phyloP scores from a whole-genome alignment of 2,113 vertebrate genomes.

The Dissostichus mawsoni region DNA sequence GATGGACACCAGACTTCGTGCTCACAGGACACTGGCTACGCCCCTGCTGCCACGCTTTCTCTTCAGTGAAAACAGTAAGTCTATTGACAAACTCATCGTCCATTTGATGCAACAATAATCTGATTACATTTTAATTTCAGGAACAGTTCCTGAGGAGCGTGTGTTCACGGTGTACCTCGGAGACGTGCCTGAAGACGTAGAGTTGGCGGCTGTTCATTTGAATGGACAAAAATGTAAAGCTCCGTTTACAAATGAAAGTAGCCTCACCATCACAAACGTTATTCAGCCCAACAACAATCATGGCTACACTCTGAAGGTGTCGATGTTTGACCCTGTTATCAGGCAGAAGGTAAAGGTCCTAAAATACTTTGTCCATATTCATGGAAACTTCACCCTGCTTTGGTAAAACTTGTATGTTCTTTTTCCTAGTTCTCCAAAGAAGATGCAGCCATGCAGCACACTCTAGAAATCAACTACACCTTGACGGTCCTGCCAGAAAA shows the following conservation, averaged over 20 bases:
- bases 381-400: too few species aligned
- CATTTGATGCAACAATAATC: too few species aligned
- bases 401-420: too few species aligned
- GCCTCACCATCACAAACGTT: background rate
- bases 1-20: constrained; percentile 37
- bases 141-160: constrained; percentile 34
- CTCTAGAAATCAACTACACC: too few species aligned
- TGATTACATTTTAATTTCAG: too few species aligned
- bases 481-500: too few species aligned
- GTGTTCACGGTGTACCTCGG: constrained; percentile 68
- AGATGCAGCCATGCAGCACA: background rate
- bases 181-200: constrained; percentile 65
- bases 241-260: background rate
- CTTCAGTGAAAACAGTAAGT: constrained; percentile 35
- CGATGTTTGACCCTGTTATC: constrained; percentile 60
- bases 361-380: background rate
- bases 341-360: constrained; percentile 40
- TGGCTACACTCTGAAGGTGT: constrained; percentile 68
- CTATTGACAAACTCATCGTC: too few species aligned
- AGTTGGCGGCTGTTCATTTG: constrained; percentile 53
- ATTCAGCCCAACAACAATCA: constrained; percentile 45
- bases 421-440: constrained; percentile 53
- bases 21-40: constrained; percentile 46
- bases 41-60: constrained; percentile 37
- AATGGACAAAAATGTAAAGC: constrained; percentile 41